Percentiles rank a stretch among this genome's conserved stretches.
phyloP scores from a whole-genome alignment of 1,140 invertebrate genomes.

The Halyomorpha halys region DNA sequence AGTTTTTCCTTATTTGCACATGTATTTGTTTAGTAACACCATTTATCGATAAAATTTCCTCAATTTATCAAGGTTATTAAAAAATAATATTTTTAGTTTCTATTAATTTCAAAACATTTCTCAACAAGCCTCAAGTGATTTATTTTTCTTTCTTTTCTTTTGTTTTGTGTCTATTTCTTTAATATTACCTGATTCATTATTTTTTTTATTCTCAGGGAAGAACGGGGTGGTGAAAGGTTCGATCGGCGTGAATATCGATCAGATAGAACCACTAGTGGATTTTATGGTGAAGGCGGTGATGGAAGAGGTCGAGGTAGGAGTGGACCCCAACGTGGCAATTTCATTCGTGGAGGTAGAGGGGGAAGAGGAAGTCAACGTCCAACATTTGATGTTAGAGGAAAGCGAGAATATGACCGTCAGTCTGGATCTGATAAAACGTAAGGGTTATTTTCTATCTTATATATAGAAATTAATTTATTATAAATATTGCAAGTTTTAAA shows the following conservation, averaged over 20 bases:
- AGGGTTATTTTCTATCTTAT: constrained; percentile 32
- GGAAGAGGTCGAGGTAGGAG: constrained; percentile 34
- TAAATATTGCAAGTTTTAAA: constrained; percentile 11
- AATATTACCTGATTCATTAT: constrained; percentile 32
- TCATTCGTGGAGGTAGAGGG: constrained; percentile 38
- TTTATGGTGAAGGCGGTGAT: constrained; percentile 2
- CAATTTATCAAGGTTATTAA: no score
- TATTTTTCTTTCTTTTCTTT: background rate
- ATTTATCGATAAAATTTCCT: no score
- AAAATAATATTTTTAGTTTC: no score
- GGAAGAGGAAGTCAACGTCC: constrained; percentile 39
- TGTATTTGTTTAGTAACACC: no score
- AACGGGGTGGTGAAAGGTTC: constrained; percentile 15
- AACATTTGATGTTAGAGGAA: constrained; percentile 58
- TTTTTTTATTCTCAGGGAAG: constrained; percentile 17
- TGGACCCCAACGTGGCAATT: constrained; percentile 37
- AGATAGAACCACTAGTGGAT: constrained; percentile 29
- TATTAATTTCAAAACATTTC: no score
- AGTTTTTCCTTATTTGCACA: no score
- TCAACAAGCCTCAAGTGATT: background rate
- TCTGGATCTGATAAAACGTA: constrained; percentile 89
- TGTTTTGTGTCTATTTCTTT: constrained; percentile 2
- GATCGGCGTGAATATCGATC: constrained; percentile 20
- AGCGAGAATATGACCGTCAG: constrained; percentile 88
- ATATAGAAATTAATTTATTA: constrained; percentile 9